Base-by-base conservation (phyloP, 2,797 vertebrate genomes). In the Melanotaenia maccullochi region DNA sequence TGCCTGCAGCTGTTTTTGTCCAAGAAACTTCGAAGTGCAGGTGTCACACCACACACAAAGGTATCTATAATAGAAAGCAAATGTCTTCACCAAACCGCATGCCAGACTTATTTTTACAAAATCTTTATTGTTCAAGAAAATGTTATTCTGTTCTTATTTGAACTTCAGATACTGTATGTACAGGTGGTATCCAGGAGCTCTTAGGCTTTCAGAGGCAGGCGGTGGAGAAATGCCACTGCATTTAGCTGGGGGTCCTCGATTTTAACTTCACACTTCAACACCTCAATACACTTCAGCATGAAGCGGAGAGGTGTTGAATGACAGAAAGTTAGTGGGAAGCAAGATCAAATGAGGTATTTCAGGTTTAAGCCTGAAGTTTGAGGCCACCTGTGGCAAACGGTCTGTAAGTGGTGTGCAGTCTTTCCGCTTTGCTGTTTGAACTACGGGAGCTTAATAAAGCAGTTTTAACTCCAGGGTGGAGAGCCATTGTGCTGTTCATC, bases 381-480 rank as follows among this genome's bases (percentile, higher is more conserved):
- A 82, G 79, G 74, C 71, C 69, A 67, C 25, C 82, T 82, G 80
- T 58, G 68, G 76, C 38, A 3, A 63, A 51, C 66, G 58, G 66
- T 60, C 62, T 83, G 54, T 28, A 82, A 75, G 68, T 68, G 71
- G 44, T 49, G 59, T 57, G 8, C n/a, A 62, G 73, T 49, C 71
- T 54, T 49, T 64, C 71, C 75, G 55, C 65, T 75, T 83, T 71
- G 73, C 59, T 11, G 82, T 75, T 70, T 79, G 81, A 84, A 80
- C 87, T 82, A 83, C 82, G 85, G 81, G 73, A 69, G 72, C 74
- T 89, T 86, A 88, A 90, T 84, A 85, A 83, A 83, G 82, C 67
- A 1, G 49, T 47, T 76, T 68, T 77, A 85, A 85, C 86, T 72
- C 65, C 73, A 75, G 81, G 83, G 82, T 74, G 65, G 75, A 63